Conservation (phyloP, 2,113 vertebrate genomes). For the Hippocampus guttulatus region DNA sequence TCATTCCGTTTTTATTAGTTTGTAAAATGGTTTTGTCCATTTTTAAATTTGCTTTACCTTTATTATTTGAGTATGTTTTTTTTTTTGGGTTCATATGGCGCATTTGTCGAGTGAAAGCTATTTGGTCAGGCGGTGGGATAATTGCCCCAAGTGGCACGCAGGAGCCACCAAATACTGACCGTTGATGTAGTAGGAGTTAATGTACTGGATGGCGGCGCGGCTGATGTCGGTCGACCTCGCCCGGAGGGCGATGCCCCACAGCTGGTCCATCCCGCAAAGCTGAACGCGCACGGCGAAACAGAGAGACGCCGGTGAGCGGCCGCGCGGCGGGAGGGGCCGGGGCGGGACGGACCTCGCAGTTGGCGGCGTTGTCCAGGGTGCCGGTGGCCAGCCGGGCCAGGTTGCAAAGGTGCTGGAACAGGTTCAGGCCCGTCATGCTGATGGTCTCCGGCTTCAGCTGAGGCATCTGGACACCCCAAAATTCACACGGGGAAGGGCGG, state of each 20-base stretch:
- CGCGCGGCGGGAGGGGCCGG: fast-evolving
- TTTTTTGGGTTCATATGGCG: too few species aligned
- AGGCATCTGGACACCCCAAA: constrained; percentile 80
- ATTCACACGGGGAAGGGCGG: too few species aligned
- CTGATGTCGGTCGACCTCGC: constrained; percentile 96
- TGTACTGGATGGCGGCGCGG: constrained; percentile 97
- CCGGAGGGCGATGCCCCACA: constrained; percentile 96
- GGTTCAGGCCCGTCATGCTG: constrained; percentile 97
- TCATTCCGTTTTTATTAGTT: too few species aligned
- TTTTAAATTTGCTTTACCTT: too few species aligned
- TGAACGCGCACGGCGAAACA: constrained; percentile 46
- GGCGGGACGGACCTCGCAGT: constrained; percentile 81
- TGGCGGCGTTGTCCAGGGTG: constrained; percentile 90
- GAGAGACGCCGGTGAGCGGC: background rate
- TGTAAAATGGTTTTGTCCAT: too few species aligned
- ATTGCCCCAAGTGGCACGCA: too few species aligned
- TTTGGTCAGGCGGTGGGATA: too few species aligned
- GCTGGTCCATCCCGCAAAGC: constrained; percentile 98
- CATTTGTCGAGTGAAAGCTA: too few species aligned
- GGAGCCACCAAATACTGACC: constrained; percentile 70
- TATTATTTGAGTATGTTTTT: too few species aligned
- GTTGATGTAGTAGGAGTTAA: constrained; percentile 99
- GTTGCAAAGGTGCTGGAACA: constrained; percentile 97
- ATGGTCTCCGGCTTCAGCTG: constrained; percentile 97
- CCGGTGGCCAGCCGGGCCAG: constrained; percentile 94